These are phyloP conservation scores for Plestiodon gilberti DNA, from an alignment of 2,113 vertebrate species.

Conservation along the genomic window DNA sequence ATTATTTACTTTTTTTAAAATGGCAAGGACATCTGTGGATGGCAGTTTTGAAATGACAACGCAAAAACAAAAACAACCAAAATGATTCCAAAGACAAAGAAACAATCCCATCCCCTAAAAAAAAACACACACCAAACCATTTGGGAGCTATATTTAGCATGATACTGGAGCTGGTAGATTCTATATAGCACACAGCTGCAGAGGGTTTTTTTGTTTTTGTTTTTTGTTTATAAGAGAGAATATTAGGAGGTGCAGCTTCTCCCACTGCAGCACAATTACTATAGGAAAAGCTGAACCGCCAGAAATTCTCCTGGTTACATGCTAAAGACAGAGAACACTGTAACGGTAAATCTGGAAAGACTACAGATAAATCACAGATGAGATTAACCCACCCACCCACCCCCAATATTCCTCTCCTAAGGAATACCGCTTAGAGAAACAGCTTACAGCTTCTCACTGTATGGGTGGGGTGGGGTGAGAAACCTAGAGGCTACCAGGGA, in stretches of 20 bases:
- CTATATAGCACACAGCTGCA: neutral
- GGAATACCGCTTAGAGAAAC: neutral
- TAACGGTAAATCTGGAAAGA: neutral
- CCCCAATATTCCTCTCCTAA: neutral
- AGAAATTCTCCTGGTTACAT: neutral
- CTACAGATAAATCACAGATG: neutral
- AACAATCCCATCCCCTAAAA: neutral
- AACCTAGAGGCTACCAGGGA: neutral
- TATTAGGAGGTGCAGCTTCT: neutral
- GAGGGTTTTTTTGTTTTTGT: neutral
- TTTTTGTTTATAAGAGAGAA: neutral
- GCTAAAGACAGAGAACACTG: neutral
- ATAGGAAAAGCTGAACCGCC: neutral
- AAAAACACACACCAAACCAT: neutral
- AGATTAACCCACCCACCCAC: too few species aligned
- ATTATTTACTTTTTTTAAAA: neutral
- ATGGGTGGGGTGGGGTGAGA: neutral
- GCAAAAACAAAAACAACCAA: neutral
- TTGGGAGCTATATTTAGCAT: neutral
- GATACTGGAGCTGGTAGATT: neutral
- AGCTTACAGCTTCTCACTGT: neutral
- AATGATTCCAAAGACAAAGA: neutral
- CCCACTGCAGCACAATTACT: neutral
- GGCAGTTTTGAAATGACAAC: neutral
- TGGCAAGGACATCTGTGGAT: neutral